phyloP scores from a whole-genome alignment of 2,113 vertebrate genomes.

The Thermophis baileyi region DNA sequence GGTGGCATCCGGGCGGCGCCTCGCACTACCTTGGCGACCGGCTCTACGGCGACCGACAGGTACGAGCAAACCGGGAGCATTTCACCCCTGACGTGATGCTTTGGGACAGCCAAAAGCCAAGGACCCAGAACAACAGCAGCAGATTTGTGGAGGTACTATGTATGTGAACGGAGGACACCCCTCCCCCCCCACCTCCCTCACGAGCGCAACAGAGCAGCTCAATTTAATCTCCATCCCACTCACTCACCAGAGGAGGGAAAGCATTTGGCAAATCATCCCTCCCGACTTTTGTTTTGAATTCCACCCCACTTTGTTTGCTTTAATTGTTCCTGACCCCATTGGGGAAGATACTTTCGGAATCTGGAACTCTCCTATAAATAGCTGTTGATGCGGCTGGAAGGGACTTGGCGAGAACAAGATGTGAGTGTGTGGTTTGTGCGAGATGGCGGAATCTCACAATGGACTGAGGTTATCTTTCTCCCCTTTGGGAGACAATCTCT shows the following conservation, averaged over 20 bases:
- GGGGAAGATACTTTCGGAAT: neutral
- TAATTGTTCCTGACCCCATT: neutral
- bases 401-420: neutral
- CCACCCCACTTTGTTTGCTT: neutral
- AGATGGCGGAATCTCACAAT: neutral
- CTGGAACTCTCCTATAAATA: conserved; percentile 44
- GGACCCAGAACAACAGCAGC: neutral
- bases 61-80: no score
- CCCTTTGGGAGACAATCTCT: neutral
- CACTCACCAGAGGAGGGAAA: neutral
- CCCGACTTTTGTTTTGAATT: neutral
- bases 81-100: no score
- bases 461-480: neutral
- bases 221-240: neutral
- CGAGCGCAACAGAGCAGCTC: neutral
- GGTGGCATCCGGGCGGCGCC: no score
- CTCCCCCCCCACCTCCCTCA: neutral
- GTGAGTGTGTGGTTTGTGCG: no score
- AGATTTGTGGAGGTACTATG: neutral
- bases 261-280: neutral
- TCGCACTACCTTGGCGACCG: no score
- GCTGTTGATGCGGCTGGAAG: neutral
- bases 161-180: neutral
- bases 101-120: neutral
- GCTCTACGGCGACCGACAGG: no score